Conservation (phyloP, 2,797 vertebrate genomes). For the Eulemur rubriventer region DNA sequence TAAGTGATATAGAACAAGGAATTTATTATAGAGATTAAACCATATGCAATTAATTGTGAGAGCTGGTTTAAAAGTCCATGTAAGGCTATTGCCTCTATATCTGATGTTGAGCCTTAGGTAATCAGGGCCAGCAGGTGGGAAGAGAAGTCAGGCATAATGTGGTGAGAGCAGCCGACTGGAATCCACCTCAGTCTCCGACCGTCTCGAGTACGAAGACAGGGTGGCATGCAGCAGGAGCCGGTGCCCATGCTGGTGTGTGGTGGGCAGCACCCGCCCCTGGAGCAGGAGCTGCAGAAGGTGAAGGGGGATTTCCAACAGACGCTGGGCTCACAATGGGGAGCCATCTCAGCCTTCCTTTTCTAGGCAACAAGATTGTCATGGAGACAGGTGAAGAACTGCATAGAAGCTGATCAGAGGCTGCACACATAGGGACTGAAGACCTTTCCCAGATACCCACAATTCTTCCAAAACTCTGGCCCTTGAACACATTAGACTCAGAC, state of each 20-base stretch:
- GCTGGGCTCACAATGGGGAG: accelerated
- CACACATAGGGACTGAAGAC: accelerated
- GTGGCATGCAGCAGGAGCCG: neutral
- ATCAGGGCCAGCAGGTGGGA: neutral
- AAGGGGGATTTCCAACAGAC: neutral
- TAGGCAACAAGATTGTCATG: neutral
- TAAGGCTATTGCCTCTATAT: neutral
- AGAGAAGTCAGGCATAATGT: neutral
- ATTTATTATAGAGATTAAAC: neutral
- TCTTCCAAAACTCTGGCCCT: neutral
- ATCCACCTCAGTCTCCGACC: neutral
- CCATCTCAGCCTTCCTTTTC: neutral
- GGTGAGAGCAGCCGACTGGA: neutral
- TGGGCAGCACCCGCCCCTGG: accelerated
- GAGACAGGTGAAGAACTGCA: neutral
- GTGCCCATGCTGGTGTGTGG: neutral
- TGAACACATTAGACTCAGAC: neutral
- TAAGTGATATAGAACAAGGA: neutral
- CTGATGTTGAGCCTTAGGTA: neutral
- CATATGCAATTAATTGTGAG: neutral
- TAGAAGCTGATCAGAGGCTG: neutral
- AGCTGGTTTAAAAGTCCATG: neutral
- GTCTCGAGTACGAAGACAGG: neutral
- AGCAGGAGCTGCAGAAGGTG: neutral
- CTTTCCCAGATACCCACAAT: neutral